These are phyloP conservation scores for Thomomys bottae DNA, from an alignment of 2,113 vertebrate species.

Conservation along the genomic window DNA sequence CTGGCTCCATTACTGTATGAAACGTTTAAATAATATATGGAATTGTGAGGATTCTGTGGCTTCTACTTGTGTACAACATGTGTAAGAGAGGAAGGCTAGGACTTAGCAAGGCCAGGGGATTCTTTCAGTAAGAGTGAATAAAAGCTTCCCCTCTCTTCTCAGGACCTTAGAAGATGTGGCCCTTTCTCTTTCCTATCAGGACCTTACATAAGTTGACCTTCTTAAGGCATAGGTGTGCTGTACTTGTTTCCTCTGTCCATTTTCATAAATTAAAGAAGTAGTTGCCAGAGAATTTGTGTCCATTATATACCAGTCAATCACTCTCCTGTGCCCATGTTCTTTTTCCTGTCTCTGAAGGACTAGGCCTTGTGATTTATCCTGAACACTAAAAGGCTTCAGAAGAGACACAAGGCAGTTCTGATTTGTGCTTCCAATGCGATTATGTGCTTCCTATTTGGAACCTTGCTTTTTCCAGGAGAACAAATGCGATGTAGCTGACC, in stretches of 20 bases:
- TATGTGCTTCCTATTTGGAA: not conserved
- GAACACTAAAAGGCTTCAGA: not conserved
- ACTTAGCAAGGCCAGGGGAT: not conserved
- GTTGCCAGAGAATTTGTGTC: not conserved
- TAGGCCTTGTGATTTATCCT: not conserved
- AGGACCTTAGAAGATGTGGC: not conserved
- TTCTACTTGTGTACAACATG: not conserved
- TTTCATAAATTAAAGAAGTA: not conserved
- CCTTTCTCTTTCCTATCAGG: not conserved
- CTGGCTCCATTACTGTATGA: not conserved
- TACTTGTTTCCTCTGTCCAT: not conserved
- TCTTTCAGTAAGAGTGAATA: not conserved
- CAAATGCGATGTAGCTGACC: accelerated
- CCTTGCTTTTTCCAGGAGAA: not conserved
- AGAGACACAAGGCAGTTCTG: not conserved
- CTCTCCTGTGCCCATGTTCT: not conserved
- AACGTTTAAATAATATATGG: not conserved
- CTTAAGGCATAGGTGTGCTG: not conserved
- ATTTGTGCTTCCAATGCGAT: not conserved
- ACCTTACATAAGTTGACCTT: not conserved
- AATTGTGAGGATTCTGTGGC: not conserved
- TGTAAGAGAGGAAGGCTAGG: not conserved
- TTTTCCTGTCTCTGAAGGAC: not conserved
- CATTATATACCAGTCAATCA: not conserved
- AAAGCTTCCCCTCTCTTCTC: not conserved